Base-by-base conservation (phyloP, 2,888 invertebrate genomes). In the Pycnomerus fuliginosus region DNA sequence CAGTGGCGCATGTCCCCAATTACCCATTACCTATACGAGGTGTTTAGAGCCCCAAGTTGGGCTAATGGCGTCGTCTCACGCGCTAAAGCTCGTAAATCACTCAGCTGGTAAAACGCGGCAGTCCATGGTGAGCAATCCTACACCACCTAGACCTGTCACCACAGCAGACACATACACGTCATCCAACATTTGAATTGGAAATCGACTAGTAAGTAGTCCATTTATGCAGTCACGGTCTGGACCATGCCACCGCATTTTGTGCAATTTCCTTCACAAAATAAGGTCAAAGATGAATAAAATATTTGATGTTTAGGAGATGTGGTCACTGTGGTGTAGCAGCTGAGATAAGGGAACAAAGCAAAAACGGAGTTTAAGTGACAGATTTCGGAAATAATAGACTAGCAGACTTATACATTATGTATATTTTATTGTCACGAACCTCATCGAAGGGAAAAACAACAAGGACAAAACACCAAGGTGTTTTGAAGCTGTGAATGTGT, bases 21-120 rank as follows among this genome's bases (percentile, higher is more conserved):
- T 67, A 65, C 61, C 64, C 64, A 59, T 63, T 65, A 64, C 64
- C 63, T 62, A 63, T 62, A 65, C 59, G 65, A 67, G 64, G 62
- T 65, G 65, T 65, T 67, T 65, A 65, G 57, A 60, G 58, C 53
- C 52, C 44, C 44, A 40, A 42, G 43, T 42, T 37, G 52, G 48
- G 56, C 53, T 65, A 63, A 67, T 65, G 61, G 64, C 52, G 39
- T 43, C 56, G 53, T 56, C 62, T 61, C 65, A 65, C 65, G 65
- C 64, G 55, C 53, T 32, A 45, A 30, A 34, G 48, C 50, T 55
- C 63, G 58, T 66, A 65, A 67, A 67, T 67, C 64, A 65, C 52
- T 47, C 37, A 38, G 39, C 17, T 30, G 30, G 15, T 31, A 16
- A 14, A 29, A 12, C n/a, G 34, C 12, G 30, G 44, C 8, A 11